Conservation (phyloP, 2,113 vertebrate genomes). For the Cercopithecus mona region DNA sequence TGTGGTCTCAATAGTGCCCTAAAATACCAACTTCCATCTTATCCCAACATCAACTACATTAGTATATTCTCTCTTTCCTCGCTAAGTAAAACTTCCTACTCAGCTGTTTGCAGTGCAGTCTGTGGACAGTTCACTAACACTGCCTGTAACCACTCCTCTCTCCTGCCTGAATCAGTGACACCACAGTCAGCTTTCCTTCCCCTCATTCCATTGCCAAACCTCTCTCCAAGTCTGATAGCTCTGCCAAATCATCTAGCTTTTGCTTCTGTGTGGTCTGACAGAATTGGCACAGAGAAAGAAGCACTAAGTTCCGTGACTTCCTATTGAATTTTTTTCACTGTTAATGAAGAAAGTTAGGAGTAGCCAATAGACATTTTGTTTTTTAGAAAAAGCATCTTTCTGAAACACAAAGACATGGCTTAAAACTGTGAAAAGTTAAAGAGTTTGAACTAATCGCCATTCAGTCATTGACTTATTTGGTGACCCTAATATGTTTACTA, state of each 20-base stretch:
- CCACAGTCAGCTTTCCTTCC: background rate
- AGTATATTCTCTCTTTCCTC: background rate
- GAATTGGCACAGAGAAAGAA: slow-evolving; percentile 35
- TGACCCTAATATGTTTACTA: background rate
- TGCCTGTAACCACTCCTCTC: background rate
- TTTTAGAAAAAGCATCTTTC: slow-evolving; percentile 9
- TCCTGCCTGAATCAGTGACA: background rate
- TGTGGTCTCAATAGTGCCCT: background rate
- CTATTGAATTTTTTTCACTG: slow-evolving; percentile 42
- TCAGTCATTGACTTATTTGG: background rate
- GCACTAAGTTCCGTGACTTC: slow-evolving; percentile 27
- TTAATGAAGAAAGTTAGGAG: slow-evolving; percentile 47
- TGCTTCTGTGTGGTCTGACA: slow-evolving; percentile 56
- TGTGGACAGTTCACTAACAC: background rate
- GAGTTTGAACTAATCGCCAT: background rate
- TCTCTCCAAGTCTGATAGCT: background rate
- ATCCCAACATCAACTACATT: background rate
- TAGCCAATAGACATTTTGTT: slow-evolving; percentile 20
- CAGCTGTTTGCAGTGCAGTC: background rate
- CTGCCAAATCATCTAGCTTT: slow-evolving; percentile 25
- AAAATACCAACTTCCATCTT: slow-evolving; percentile 11
- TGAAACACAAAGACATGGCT: slow-evolving; percentile 19
- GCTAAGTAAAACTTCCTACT: background rate
- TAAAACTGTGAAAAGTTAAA: slow-evolving; percentile 33
- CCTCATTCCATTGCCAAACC: background rate